These are phyloP conservation scores for Notamacropus eugenii DNA, from an alignment of 2,797 vertebrate species.

Conservation along the genomic window DNA sequence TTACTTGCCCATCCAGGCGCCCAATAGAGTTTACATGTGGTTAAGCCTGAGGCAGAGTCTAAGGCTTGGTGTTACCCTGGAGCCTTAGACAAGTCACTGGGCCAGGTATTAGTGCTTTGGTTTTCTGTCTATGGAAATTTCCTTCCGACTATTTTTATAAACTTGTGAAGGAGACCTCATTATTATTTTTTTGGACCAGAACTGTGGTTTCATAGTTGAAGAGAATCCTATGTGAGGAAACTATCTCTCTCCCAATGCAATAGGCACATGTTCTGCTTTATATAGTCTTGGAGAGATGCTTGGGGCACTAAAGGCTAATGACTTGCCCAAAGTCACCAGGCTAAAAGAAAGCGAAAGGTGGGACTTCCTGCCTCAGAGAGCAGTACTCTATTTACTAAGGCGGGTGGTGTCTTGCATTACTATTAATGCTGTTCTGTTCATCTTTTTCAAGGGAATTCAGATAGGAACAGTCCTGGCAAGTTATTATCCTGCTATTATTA, in stretches of 20 bases:
- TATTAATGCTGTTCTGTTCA: neutral
- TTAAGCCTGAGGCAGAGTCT: neutral
- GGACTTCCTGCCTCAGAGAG: neutral
- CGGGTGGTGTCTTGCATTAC: neutral
- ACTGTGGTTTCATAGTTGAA: neutral
- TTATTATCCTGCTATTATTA: neutral
- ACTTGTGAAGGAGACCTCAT: neutral
- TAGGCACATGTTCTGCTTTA: neutral
- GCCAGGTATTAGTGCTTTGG: neutral
- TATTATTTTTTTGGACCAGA: neutral
- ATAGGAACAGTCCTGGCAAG: neutral
- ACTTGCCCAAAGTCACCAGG: neutral
- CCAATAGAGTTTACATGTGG: constrained; percentile 39
- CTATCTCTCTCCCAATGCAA: neutral
- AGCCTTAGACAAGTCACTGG: neutral
- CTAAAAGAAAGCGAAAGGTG: neutral
- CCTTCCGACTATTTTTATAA: neutral
- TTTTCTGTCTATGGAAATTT: constrained; percentile 16
- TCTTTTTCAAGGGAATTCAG: neutral
- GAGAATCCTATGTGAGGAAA: neutral
- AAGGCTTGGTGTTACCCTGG: neutral
- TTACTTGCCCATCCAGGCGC: constrained; percentile 22
- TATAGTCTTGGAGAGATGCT: neutral
- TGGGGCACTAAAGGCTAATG: constrained; percentile 6
- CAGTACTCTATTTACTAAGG: neutral